phyloP scores from a whole-genome alignment of 2,113 vertebrate species.

The Orientallactaga bullata region DNA sequence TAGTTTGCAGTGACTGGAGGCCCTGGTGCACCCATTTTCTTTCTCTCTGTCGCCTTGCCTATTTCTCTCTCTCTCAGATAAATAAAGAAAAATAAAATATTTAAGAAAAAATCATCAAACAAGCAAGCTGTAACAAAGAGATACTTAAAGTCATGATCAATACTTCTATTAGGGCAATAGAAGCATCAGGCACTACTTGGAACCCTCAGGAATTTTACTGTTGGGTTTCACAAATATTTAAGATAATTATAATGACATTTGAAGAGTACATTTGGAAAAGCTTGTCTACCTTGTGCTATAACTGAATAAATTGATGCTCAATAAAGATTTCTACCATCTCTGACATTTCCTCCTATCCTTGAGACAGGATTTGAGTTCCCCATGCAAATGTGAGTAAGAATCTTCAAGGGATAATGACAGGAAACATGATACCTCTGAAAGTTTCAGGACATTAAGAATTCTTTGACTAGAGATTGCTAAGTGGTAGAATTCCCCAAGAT shows the following conservation, averaged over 20 bases:
- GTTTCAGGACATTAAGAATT: background rate
- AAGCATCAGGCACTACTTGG: background rate
- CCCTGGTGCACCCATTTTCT: too few relatives aligned
- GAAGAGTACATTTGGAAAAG: background rate
- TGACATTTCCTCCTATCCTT: background rate
- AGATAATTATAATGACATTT: background rate
- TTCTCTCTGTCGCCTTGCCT: too few relatives aligned
- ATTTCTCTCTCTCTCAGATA: too few relatives aligned
- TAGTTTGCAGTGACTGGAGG: too few relatives aligned
- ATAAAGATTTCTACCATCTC: background rate
- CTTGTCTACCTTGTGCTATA: fast-evolving
- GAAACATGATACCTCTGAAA: background rate
- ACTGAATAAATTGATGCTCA: background rate
- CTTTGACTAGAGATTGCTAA: too few relatives aligned
- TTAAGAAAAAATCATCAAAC: background rate
- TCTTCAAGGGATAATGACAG: background rate
- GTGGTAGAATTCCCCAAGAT: too few relatives aligned
- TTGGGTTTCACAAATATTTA: background rate
- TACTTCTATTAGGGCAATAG: background rate
- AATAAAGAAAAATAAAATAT: too few relatives aligned
- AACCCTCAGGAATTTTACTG: background rate
- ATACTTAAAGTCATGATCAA: background rate
- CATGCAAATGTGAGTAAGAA: background rate
- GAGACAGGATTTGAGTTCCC: background rate
- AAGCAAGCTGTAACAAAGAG: background rate